Conservation (phyloP, 2,113 vertebrate genomes). For the Clarias macrocephalus region DNA sequence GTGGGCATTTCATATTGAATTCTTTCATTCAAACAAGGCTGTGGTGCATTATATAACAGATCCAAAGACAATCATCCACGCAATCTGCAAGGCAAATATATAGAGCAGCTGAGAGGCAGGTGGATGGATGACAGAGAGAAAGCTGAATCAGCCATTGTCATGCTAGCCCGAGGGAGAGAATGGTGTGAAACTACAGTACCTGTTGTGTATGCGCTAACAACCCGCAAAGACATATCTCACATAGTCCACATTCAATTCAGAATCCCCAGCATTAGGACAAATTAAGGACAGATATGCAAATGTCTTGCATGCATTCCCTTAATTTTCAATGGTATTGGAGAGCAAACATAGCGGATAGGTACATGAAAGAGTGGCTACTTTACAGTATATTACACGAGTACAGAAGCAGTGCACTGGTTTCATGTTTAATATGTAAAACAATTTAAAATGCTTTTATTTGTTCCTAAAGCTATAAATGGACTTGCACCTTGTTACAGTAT, state of each 20-base stretch:
- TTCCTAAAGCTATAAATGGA: not conserved
- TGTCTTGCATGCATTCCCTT: not conserved
- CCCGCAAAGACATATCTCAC: not conserved
- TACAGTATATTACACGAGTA: not conserved
- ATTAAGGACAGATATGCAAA: not conserved
- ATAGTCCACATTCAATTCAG: not conserved
- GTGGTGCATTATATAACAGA: not conserved
- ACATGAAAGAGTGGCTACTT: not conserved
- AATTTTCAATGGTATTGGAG: not conserved
- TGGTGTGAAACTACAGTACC: not conserved
- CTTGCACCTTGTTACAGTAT: not conserved
- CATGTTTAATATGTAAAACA: not conserved
- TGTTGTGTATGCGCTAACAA: not conserved
- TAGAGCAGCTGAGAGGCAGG: slow-evolving; percentile 33
- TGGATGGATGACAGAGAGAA: slow-evolving; percentile 4
- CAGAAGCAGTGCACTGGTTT: not conserved
- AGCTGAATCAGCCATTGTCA: slow-evolving; percentile 43
- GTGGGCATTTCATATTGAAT: not conserved
- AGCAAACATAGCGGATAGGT: not conserved
- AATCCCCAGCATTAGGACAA: not conserved
- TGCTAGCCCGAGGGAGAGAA: slow-evolving; percentile 28
- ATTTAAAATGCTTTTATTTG: not conserved
- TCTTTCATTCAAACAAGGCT: not conserved
- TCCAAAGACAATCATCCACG: not conserved
- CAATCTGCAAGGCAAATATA: slow-evolving; percentile 52